Conservation (phyloP, 2,113 vertebrate genomes). For the Noctilio leporinus region DNA sequence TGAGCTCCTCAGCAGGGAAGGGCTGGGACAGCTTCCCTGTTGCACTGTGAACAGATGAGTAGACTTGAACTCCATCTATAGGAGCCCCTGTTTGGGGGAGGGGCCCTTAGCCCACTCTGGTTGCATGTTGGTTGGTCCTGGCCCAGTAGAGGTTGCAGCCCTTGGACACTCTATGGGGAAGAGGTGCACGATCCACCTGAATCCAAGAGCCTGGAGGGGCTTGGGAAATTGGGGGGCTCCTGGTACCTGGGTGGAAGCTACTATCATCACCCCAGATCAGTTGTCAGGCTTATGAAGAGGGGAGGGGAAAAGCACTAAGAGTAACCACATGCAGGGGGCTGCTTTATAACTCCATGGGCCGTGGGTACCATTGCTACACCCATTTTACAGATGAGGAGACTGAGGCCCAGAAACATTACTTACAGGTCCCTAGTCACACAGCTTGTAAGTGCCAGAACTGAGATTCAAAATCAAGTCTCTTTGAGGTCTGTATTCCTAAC, state of each 20-base stretch:
- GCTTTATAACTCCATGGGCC: background rate
- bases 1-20: background rate
- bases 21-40: background rate
- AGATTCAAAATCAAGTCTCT: background rate
- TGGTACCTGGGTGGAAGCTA: background rate
- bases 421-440: background rate
- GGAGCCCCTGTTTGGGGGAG: background rate
- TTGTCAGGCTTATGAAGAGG: background rate
- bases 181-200: too few relatives aligned
- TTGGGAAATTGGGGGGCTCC: background rate
- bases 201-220: too few relatives aligned
- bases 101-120: background rate
- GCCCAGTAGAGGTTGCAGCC: conserved; percentile 13
- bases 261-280: background rate
- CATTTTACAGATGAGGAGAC: background rate
- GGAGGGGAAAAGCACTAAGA: background rate
- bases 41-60: background rate
- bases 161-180: conserved; percentile 64
- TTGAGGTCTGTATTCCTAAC: background rate
- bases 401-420: background rate
- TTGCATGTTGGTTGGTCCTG: background rate
- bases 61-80: background rate
- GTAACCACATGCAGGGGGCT: background rate
- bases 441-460: background rate
- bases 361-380: background rate